Base-by-base conservation (phyloP, 2,888 invertebrate genomes). In the Drosophila mercatorum region DNA sequence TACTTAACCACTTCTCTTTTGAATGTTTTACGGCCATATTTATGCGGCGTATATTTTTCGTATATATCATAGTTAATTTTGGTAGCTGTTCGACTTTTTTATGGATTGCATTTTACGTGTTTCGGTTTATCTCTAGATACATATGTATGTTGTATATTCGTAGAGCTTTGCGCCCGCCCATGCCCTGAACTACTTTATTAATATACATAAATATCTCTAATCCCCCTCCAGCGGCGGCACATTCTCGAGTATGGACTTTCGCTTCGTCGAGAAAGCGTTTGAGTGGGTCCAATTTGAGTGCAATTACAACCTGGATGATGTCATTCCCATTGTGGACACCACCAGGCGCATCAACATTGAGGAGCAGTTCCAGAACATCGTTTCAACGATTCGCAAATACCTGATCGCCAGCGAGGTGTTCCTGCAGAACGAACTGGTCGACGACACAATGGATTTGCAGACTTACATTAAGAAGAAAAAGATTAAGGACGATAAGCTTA, bases 241-340 rank as follows among this genome's bases (percentile, higher is more conserved):
- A 0, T 89, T 94, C 95, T 43, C 95, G 78, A 95, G 95, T 11
- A 96, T 95, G 34, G 97, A 97, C 31, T 95, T 96, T 94, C 97
- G 96, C 91, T 96, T 96, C 90, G 93, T 95, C 80, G 93, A 95
- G 0, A 95, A 95, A 89, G 91, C 94, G 2, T 95, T 95, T 28
- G 95, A 95, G 75, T 98, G 97, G 97, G 94, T 95, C 80, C 94
- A 95, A 76, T 92, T 98, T 31, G 96, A 97, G 88, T 95, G 96
- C 77, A 95, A 95, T 82, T 95, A 96, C 89, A 95, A 96, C 81
- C 94, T 97, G 90, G 96, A 97, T 92, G 95, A 96, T 83, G 93
- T 95, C 14, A 96, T 96, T 91, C 95, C 96, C 59, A 95, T 97
- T 28, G 93, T 95, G 73, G 94, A 94, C 43, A 93, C 94, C 83